phyloP scores from a whole-genome alignment of 2,888 invertebrate species.

The Pecten maximus region DNA sequence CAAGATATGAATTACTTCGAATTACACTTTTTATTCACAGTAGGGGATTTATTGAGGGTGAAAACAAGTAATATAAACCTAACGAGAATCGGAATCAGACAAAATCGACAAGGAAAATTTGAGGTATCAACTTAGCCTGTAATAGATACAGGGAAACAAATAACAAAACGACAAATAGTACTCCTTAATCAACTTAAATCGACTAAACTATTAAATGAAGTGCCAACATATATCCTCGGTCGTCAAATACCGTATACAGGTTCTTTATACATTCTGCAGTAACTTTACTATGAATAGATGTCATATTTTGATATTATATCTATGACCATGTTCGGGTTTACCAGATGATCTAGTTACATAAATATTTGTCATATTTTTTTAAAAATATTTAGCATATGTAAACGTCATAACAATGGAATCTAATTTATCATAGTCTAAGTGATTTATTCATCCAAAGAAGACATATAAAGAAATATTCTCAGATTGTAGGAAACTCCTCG shows the following conservation, averaged over 20 bases:
- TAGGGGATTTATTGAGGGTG: conserved; percentile 11
- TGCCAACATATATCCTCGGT: neutral
- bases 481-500: too few species aligned
- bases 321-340: neutral
- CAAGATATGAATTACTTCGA: neutral
- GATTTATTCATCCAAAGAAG: neutral
- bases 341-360: neutral
- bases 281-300: neutral
- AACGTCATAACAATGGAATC: neutral
- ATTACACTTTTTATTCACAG: conserved; percentile 32
- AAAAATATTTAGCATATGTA: neutral
- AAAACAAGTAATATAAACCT: conserved; percentile 26
- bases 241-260: neutral
- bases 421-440: neutral
- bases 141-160: neutral
- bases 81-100: neutral
- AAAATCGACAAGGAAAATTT: conserved; percentile 9
- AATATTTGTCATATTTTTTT: neutral
- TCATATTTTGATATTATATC: neutral
- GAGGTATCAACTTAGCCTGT: neutral
- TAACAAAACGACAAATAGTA: conserved; percentile 11
- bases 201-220: neutral
- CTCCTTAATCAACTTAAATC: neutral
- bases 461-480: too few species aligned
- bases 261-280: neutral